phyloP scores from a whole-genome alignment of 2,113 vertebrate genomes.

The Perccottus glenii region DNA sequence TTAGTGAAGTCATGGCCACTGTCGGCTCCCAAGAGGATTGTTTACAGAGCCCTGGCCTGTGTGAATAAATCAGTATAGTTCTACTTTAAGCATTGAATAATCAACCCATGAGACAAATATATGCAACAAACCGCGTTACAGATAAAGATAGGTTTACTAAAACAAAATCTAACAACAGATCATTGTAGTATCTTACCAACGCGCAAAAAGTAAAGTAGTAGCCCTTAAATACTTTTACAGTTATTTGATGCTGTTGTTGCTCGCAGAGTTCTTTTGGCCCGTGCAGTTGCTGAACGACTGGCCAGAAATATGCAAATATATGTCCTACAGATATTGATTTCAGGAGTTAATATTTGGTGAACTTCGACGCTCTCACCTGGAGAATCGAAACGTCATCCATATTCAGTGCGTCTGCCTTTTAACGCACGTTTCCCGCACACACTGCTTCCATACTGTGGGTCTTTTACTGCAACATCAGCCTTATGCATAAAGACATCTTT shows the following conservation, averaged over 20 bases:
- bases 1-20: background rate
- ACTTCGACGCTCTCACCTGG: conserved; percentile 23
- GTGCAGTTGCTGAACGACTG: background rate
- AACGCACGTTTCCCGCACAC: no score
- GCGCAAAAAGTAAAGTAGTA: background rate
- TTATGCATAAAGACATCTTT: conserved; percentile 21
- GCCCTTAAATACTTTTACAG: background rate
- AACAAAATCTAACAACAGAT: background rate
- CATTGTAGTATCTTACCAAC: background rate
- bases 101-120: no score
- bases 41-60: conserved; percentile 27
- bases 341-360: conserved; percentile 22
- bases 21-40: conserved; percentile 5
- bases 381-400: conserved; percentile 38
- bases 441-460: background rate
- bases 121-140: no score
- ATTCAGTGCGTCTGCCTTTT: conserved; percentile 13
- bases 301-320: conserved; percentile 3
- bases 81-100: background rate
- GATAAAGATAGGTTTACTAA: background rate
- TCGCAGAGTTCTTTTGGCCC: background rate
- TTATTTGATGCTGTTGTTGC: no score
- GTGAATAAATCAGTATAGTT: conserved; percentile 41
- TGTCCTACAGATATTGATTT: background rate
- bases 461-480: conserved; percentile 16